phyloP scores from a whole-genome alignment of 2,888 invertebrate genomes.

The Flexamia atlantica region DNA sequence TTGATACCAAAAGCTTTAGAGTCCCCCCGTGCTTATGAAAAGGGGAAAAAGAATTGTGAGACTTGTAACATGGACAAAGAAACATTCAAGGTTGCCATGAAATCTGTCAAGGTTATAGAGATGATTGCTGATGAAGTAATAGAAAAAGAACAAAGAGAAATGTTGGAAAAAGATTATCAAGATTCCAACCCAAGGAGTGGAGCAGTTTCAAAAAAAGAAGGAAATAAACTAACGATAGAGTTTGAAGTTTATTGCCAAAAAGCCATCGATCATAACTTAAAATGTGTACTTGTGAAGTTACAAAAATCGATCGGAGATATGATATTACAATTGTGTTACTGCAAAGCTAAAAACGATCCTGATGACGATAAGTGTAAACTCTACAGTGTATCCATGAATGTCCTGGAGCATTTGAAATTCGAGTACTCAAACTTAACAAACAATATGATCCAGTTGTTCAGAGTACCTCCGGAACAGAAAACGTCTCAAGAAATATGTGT shows the following conservation, averaged over 20 bases:
- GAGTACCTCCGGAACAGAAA: background rate
- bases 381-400: background rate
- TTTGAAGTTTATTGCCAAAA: conserved; percentile 19
- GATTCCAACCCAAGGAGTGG: background rate
- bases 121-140: conserved; percentile 3
- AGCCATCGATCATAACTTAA: conserved; percentile 30
- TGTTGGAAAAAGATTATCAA: background rate
- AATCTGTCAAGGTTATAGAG: conserved; percentile 18
- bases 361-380: background rate
- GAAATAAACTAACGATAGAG: background rate
- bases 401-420: background rate
- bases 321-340: background rate
- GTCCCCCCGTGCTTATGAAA: background rate
- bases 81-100: background rate
- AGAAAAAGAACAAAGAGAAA: conserved; percentile 13
- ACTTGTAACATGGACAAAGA: conserved; percentile 11
- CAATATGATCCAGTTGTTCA: background rate
- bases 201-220: background rate
- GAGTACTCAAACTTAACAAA: background rate
- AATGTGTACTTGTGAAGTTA: background rate
- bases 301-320: background rate
- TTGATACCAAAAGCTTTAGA: background rate
- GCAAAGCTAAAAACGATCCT: background rate
- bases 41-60: conserved; percentile 2
- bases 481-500: background rate